Evolutionary conservation across 2,797 vertebrate genomes (phyloP).

Genomic region (Pelodytes ibericus): DNA sequence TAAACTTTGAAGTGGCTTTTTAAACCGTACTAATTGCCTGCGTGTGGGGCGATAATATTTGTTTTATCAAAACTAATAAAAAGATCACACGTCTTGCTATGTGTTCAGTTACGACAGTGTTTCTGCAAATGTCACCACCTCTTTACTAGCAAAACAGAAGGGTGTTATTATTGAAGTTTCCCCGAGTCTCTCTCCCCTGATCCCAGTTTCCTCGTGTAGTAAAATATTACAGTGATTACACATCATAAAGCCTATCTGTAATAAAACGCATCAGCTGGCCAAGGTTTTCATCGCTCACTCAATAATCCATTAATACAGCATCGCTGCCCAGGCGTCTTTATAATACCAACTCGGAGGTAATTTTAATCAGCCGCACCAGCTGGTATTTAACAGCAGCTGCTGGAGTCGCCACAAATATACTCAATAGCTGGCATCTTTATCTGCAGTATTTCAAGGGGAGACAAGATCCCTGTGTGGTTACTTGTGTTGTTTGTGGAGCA

Average conservation of each 20-base stretch:
- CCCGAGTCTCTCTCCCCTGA: conserved; percentile 66
- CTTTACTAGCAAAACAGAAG: conserved; percentile 65
- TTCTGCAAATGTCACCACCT: conserved; percentile 37
- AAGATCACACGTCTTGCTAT: conserved; percentile 8
- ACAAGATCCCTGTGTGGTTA: conserved; percentile 80
- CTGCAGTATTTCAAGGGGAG: conserved; percentile 83
- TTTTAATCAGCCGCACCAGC: conserved; percentile 89
- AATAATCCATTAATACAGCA: conserved; percentile 90
- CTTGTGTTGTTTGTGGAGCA: conserved; percentile 72
- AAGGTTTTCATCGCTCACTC: conserved; percentile 87
- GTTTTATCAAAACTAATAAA: conserved; percentile 23
- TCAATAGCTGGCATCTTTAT: conserved; percentile 86
- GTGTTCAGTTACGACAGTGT: neutral
- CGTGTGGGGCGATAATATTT: conserved; percentile 14
- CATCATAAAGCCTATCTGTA: conserved; percentile 86
- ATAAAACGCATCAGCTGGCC: conserved; percentile 88
- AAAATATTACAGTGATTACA: conserved; percentile 86
- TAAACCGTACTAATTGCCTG: neutral
- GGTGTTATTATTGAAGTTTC: conserved; percentile 68
- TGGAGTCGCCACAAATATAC: conserved; percentile 86
- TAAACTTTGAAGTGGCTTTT: conserved; percentile 31
- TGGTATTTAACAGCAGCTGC: conserved; percentile 89
- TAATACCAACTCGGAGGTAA: conserved; percentile 87
- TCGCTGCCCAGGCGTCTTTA: conserved; percentile 85
- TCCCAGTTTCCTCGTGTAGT: conserved; percentile 77